phyloP scores from a whole-genome alignment of 2,797 vertebrate genomes.

The Crenichthys baileyi region DNA sequence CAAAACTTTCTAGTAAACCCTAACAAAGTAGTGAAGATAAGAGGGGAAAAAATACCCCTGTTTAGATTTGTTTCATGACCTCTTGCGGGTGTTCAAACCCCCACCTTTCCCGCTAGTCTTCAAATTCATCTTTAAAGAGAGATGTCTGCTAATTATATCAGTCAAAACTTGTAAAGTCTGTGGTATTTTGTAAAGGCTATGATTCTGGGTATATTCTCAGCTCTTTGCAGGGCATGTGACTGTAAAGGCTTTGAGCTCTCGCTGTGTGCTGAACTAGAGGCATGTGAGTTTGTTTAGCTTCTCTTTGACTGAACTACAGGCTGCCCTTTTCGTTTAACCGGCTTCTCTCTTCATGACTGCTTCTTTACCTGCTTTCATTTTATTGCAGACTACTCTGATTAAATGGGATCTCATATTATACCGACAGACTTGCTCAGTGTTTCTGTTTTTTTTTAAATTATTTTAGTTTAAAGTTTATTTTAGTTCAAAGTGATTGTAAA shows the following conservation, averaged over 20 bases:
- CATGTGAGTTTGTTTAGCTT: constrained; percentile 82
- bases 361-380: constrained; percentile 12
- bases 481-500: neutral
- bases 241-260: constrained; percentile 50
- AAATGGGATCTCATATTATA: neutral
- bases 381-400: neutral
- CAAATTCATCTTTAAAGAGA: neutral
- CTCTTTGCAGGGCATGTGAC: constrained; percentile 74
- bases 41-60: neutral
- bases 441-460: no score
- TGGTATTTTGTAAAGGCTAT: constrained; percentile 44
- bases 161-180: constrained; percentile 33
- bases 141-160: constrained; percentile 20
- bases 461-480: neutral
- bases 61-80: constrained; percentile 13
- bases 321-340: constrained; percentile 2
- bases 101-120: neutral
- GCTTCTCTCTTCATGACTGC: constrained; percentile 12
- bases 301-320: constrained; percentile 37
- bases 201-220: constrained; percentile 45
- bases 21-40: neutral
- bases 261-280: constrained; percentile 68
- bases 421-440: neutral
- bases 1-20: constrained; percentile 3
- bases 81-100: neutral